A percentile compares a stretch with the other conserved stretches of the same genome.
Conservation (phyloP, 1,140 invertebrate genomes). For the Medauroidea extradentata region DNA sequence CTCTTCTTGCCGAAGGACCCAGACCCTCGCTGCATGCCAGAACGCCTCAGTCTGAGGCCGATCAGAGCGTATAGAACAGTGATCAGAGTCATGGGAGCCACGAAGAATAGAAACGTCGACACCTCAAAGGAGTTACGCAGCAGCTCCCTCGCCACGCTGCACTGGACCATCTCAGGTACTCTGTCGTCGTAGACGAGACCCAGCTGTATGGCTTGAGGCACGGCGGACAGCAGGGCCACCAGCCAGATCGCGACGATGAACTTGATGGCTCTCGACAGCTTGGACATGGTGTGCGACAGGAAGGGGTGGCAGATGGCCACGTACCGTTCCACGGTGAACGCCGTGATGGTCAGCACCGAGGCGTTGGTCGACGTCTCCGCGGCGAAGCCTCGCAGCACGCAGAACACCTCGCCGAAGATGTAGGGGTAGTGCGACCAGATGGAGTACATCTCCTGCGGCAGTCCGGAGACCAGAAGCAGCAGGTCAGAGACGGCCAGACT, state of each 20-base stretch:
- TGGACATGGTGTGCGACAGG: slow-evolving; percentile 79
- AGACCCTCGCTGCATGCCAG: background rate
- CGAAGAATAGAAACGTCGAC: slow-evolving; percentile 70
- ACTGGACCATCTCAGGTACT: background rate
- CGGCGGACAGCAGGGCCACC: slow-evolving; percentile 64
- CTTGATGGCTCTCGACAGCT: slow-evolving; percentile 63
- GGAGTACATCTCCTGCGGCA: slow-evolving; percentile 79
- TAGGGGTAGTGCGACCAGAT: slow-evolving; percentile 86
- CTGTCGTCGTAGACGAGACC: slow-evolving; percentile 51
- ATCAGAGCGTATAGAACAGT: slow-evolving; percentile 67
- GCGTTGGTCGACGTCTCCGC: slow-evolving; percentile 91
- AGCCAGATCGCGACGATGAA: slow-evolving; percentile 68
- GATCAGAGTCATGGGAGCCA: slow-evolving; percentile 72
- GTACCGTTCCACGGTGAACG: slow-evolving; percentile 80
- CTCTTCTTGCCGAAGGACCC: slow-evolving; percentile 1
- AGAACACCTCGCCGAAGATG: slow-evolving; percentile 80
- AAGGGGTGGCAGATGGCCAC: slow-evolving; percentile 93
- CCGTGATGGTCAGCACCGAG: slow-evolving; percentile 87
- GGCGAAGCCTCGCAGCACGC: slow-evolving; percentile 74
- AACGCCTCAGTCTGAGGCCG: slow-evolving; percentile 53
- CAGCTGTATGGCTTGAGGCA: slow-evolving; percentile 71
- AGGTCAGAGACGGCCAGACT: slow-evolving; percentile 86
- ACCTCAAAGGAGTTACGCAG: slow-evolving; percentile 59
- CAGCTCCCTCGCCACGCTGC: slow-evolving; percentile 2
- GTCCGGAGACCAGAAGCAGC: slow-evolving; percentile 72